Evolutionary conservation across 2,113 vertebrate species (phyloP).

Genomic region (Camelus bactrianus): DNA sequence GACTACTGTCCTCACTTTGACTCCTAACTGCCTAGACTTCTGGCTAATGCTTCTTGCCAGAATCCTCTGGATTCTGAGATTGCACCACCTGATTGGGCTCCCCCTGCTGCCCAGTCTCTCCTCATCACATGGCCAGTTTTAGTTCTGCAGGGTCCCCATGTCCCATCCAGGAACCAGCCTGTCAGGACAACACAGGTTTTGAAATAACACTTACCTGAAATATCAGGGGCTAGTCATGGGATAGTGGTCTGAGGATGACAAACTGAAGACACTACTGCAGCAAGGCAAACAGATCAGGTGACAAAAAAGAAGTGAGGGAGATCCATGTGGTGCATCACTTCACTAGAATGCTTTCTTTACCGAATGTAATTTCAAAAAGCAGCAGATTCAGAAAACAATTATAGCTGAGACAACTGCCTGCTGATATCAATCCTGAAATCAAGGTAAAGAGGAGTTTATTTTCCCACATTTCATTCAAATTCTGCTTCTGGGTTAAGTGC

Average conservation of each 20-base stretch:
- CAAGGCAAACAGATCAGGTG: conserved; percentile 50
- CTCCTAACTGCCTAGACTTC: not conserved
- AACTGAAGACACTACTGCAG: not conserved
- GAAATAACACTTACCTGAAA: conserved; percentile 43
- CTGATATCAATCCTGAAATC: not conserved
- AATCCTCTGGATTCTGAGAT: not conserved
- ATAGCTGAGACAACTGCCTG: not conserved
- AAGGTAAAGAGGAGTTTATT: not conserved
- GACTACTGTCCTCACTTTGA: not conserved
- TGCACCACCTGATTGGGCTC: not conserved
- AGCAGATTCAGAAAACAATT: not conserved
- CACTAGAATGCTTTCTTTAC: not conserved
- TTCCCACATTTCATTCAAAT: not conserved
- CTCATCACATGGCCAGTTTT: accelerated
- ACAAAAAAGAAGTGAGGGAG: not conserved
- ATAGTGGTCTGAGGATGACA: not conserved
- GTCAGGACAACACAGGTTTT: not conserved
- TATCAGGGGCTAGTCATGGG: not conserved
- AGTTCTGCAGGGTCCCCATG: not conserved
- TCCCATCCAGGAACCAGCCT: not conserved
- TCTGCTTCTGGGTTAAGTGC: not conserved
- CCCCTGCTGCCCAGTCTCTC: not conserved
- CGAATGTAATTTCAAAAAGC: not conserved
- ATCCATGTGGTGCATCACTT: not conserved
- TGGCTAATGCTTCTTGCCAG: not conserved